Base-by-base conservation (phyloP, 2,888 invertebrate genomes). In the Platerodrilus igneus region DNA sequence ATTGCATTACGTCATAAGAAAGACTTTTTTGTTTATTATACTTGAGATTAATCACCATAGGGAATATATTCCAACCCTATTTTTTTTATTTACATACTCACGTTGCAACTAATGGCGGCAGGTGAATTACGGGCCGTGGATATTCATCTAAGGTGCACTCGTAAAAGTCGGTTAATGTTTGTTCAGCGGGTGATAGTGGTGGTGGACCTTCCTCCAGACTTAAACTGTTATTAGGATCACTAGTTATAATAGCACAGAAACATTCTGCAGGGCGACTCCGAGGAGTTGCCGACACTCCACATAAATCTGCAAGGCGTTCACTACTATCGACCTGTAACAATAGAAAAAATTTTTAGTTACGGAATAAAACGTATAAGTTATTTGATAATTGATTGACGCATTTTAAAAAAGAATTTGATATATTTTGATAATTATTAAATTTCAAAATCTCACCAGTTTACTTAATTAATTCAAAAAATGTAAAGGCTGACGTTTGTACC, bases 81-180 rank as follows among this genome's bases (percentile, higher is more conserved):
- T n/a, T n/a, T n/a, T n/a, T n/a, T n/a, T n/a, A n/a, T n/a, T n/a
- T n/a, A n/a, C n/a, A n/a, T n/a, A n/a, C n/a, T 27, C 16, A 1
- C 28, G 25, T 28, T 28, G 39, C 13, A 20, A 17, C 37, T 26
- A 41, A 21, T 3, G 45, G 30, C 38, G 83, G 83, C 31, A 83
- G 63, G 62, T 79, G 76, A 47, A 83, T 74, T 37, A 83, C 74
- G 42, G 82, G 81, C 50, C 75, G 70, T 47, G 78, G 76, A 19
- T 75, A 72, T 53, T 75, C 73, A 47, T 77, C 79, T 73, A 81
- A 76, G 43, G 76, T 77, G 45, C 73, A 72, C 57, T 83, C 81
- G 56, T 83, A 83, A 60, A 79, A 77, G 48, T 82, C 79, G 15
- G 81, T 74, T 50, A 83, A 57, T 31, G 74, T 71, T 56, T 74